These are phyloP conservation scores for Alca torda DNA, from an alignment of 2,797 vertebrate genomes.

Conservation along the genomic window DNA sequence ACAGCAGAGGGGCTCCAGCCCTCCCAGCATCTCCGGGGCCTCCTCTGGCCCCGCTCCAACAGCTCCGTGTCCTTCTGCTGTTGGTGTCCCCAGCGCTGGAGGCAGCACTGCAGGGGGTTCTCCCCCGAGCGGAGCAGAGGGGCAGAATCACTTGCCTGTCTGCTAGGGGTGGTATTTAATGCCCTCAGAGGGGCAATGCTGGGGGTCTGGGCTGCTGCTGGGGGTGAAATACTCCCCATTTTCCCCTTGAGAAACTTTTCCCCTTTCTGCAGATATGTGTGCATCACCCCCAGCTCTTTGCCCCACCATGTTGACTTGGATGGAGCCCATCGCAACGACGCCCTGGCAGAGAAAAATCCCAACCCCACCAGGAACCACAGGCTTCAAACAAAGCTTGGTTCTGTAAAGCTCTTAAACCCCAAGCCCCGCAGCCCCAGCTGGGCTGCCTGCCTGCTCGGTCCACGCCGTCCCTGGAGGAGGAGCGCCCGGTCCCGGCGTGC, in stretches of 20 bases:
- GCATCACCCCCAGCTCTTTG: neutral
- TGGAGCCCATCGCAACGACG: fast-evolving
- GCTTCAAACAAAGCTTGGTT: neutral
- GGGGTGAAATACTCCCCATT: neutral
- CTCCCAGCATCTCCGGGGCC: no score
- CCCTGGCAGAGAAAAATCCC: neutral
- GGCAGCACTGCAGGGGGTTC: neutral
- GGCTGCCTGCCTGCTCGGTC: neutral
- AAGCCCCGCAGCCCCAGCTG: neutral
- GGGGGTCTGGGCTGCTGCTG: neutral
- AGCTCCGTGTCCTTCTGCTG: neutral
- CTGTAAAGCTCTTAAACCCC: neutral
- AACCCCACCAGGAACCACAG: neutral
- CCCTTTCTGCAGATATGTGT: neutral
- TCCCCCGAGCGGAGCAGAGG: neutral
- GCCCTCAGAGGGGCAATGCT: neutral
- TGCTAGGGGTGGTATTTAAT: neutral
- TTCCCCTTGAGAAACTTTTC: neutral
- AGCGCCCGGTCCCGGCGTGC: fast-evolving
- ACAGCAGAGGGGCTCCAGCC: no score
- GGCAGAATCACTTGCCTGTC: neutral
- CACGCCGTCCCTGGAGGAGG: neutral
- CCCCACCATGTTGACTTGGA: fast-evolving
- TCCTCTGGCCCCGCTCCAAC: no score
- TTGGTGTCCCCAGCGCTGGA: no score